Base-by-base conservation (phyloP, 1,140 invertebrate species). In the Micrasema longulum region DNA sequence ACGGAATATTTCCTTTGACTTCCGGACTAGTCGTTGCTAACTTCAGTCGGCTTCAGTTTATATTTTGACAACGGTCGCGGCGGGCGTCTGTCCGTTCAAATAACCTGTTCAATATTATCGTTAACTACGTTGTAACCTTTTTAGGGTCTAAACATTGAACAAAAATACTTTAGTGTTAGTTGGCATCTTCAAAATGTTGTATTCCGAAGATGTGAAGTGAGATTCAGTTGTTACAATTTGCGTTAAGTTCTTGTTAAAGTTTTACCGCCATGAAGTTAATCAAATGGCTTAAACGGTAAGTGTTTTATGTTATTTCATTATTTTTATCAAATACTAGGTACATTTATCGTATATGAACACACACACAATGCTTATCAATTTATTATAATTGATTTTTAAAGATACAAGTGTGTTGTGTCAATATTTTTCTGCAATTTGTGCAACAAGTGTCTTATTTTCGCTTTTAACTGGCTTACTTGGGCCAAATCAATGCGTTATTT, bases 281-380 rank as follows among this genome's bases (percentile, higher is more conserved):
- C n/a, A 60, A 60, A 38, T 60, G 55, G 55, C 14, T 60, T 38
- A 60, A 60, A 60, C 38, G 55, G 55, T 60, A 18, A 12, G 55
- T 43, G 38, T 36, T 31, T 18, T 18, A 22, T 9, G 18, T 14
- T 45, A 45, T 45, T 45, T 45, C 26, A 48, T 48, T 48, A 10
- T 22, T 7, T 10, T 48, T 9, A 12, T 20, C 1, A 48, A 18
- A 1, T 22, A 4, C 7, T 22, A 48, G 16, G 6, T 1, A 22
- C 20, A 20, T 22, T 2, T 20, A 11, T 10, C 16, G 20, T 7
- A 7, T 38, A 12, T 45, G 41, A 6, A 14, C 16, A n/a, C 1
- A 45, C 3, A 45, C 12, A 45, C 16, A 4, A 3, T 45, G n/a
- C 3, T 45, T 12, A 45, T 9, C 4, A 3, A 16, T n/a, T n/a